Conservation (phyloP, 1,140 invertebrate genomes). For the Nymphalis io region DNA sequence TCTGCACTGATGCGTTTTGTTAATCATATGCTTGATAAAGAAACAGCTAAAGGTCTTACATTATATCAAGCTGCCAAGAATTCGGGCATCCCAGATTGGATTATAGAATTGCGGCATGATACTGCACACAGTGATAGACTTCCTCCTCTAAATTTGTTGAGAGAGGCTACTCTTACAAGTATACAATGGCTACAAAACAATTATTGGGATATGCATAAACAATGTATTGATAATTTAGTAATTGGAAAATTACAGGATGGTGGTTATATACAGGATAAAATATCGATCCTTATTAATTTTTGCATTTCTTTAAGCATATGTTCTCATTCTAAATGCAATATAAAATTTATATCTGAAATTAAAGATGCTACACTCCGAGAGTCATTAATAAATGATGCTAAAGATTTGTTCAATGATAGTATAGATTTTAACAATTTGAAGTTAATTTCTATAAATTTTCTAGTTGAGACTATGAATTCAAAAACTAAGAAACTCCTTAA, state of each 20-base stretch:
- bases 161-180: slow-evolving; percentile 80
- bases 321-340: slow-evolving; percentile 57
- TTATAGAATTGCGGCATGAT: slow-evolving; percentile 85
- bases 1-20: slow-evolving; percentile 84
- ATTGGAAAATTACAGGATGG: slow-evolving; percentile 39
- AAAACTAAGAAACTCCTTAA: slow-evolving; percentile 53
- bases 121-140: slow-evolving; percentile 83
- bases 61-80: slow-evolving; percentile 82
- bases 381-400: slow-evolving; percentile 61
- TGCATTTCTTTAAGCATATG: slow-evolving; percentile 66
- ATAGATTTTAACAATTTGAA: slow-evolving; percentile 59
- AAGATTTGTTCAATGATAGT: slow-evolving; percentile 55
- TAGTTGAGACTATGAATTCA: slow-evolving; percentile 54
- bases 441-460: slow-evolving; percentile 49
- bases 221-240: slow-evolving; percentile 56
- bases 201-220: slow-evolving; percentile 74
- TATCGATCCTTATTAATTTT: slow-evolving; percentile 61
- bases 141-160: slow-evolving; percentile 81
- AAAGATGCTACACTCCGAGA: slow-evolving; percentile 57
- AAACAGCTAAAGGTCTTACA: slow-evolving; percentile 77
- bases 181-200: slow-evolving; percentile 83
- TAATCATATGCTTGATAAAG: slow-evolving; percentile 82
- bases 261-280: slow-evolving; percentile 47
- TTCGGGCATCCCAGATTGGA: slow-evolving; percentile 84
- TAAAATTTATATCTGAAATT: slow-evolving; percentile 68